Evolutionary conservation across 2,888 invertebrate genomes (phyloP), one percentile per base, ranked within the genome.

Genomic region (Temnothorax rugatulus): DNA sequence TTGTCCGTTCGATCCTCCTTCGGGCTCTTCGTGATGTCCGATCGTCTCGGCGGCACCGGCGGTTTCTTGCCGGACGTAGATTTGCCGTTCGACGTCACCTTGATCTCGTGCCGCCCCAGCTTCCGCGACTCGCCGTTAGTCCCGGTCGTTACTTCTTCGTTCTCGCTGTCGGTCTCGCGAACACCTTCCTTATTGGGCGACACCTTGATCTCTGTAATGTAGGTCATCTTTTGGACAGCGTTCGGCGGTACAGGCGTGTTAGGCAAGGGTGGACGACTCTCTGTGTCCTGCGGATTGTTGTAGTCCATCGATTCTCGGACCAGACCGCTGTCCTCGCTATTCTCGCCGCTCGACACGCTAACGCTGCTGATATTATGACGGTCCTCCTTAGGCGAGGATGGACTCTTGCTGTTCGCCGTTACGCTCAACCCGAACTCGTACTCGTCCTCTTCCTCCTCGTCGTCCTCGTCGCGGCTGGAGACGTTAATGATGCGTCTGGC

Each of bases 181-280:
- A 86, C 73, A 8, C 92, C 91, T 25, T 93, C 94, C 13, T 91
- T 91, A 57, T 92, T 94, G 2, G 95, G 92, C 0, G 96, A 95
- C 0, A 97, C 97, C 94, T 97, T 97, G 83, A 97, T 97, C 95
- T 97, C 97, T 59, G 97, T 97, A 50, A 97, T 96, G 92, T 97
- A 97, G 41, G 97, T 96, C 91, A 96, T 94, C 52, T 95, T 95
- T 15, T 95, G 95, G 0, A 94, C 93, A 25, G 93, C 92, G 25
- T 84, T 84, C 66, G 95, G 95, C 87, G 95, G 95, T 87, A 95
- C 92, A 1, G 95, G 95, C 0, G 95, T 95, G 9, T 92, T 95
- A 1, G 95, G 95, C 0, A 95, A 87, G 4, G 95, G 93, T n/a
- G 95, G 95, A 15, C 94, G 93, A 15, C 89, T 91, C 4, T 92